Conservation (phyloP, 1,140 invertebrate species). For the Aphis gossypii region DNA sequence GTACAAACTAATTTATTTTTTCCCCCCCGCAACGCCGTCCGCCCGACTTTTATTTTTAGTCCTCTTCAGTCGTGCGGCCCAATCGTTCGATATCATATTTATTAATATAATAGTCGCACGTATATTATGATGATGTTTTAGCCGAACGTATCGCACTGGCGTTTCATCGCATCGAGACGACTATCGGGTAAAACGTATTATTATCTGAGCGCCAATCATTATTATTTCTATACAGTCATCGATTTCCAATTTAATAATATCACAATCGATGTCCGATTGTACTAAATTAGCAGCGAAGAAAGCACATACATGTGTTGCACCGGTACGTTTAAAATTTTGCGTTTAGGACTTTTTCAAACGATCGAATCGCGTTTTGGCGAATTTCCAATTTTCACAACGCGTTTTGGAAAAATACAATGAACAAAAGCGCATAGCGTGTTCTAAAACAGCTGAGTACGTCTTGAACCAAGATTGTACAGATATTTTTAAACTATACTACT, state of each 20-base stretch:
- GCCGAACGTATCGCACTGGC: not conserved
- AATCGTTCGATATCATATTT: not conserved
- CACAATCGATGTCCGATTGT: not conserved
- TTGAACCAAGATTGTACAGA: not conserved
- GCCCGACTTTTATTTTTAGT: not conserved
- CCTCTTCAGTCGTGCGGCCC: not conserved
- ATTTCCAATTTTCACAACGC: not conserved
- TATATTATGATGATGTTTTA: too few relatives aligned
- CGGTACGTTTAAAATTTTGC: not conserved
- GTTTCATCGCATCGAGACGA: too few relatives aligned
- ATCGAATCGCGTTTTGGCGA: not conserved
- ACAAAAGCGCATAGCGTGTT: not conserved
- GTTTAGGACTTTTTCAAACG: not conserved
- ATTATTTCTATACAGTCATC: not conserved
- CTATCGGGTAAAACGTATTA: not conserved
- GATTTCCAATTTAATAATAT: not conserved
- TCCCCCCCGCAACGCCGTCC: not conserved
- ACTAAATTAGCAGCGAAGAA: not conserved
- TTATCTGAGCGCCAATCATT: not conserved
- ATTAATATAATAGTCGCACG: not conserved
- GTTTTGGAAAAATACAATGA: conserved; percentile 2
- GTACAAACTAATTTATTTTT: not conserved
- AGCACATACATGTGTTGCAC: too few relatives aligned
- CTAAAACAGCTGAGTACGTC: not conserved
- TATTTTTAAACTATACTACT: not conserved